Evolutionary conservation across 2,888 invertebrate species (phyloP).

Genomic region (Thymelicus acteon): DNA sequence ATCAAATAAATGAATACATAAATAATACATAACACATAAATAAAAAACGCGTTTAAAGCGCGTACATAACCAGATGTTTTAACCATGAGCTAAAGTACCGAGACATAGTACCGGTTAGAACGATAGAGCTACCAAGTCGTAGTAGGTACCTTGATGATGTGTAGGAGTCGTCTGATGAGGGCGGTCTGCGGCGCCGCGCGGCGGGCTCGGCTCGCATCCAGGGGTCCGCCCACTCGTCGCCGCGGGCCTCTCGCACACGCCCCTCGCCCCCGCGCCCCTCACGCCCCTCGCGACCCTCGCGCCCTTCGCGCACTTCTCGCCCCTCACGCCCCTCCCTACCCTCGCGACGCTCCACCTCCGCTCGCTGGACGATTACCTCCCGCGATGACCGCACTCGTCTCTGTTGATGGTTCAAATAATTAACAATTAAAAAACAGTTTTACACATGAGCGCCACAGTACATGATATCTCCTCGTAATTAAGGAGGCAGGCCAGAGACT

Average conservation of each 20-base stretch:
- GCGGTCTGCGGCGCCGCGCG: slow-evolving; percentile 68
- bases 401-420: slow-evolving; percentile 45
- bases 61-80: too few relatives aligned
- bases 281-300: slow-evolving; percentile 47
- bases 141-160: slow-evolving; percentile 72
- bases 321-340: slow-evolving; percentile 46
- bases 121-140: background rate
- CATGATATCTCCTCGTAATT: too few relatives aligned
- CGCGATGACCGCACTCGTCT: slow-evolving; percentile 87
- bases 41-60: too few relatives aligned
- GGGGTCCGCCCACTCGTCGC: slow-evolving; percentile 97
- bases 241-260: slow-evolving; percentile 70
- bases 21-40: too few relatives aligned
- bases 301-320: slow-evolving; percentile 51
- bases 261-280: slow-evolving; percentile 51
- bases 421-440: background rate
- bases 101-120: too few relatives aligned
- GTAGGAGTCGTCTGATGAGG: slow-evolving; percentile 77
- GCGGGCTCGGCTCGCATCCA: slow-evolving; percentile 91
- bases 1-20: too few relatives aligned
- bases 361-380: slow-evolving; percentile 90
- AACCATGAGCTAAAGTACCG: too few relatives aligned
- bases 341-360: slow-evolving; percentile 70
- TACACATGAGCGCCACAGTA: too few relatives aligned
- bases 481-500: too few relatives aligned